Base-by-base conservation (phyloP, 2,797 vertebrate species). In the Anomalospiza imberbis region DNA sequence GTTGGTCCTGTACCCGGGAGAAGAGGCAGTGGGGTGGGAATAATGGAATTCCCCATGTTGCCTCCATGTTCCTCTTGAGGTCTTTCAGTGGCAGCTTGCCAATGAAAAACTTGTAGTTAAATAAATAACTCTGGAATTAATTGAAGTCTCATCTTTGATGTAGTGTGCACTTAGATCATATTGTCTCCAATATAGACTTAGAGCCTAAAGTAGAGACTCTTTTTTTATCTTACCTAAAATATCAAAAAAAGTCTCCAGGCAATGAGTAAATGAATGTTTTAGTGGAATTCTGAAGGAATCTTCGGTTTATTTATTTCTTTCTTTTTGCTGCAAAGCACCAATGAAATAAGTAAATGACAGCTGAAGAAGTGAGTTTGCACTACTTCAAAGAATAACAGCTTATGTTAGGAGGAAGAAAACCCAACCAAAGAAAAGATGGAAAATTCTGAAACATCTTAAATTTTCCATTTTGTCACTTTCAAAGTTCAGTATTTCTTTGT, bases 21-120 rank as follows among this genome's bases (percentile, higher is more conserved):
- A 91, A 51, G 54, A 76, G 45, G 31, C 18, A 67, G 50, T 5
- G 57, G 25, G 61, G n/a, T 72, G 57, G 61, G 50, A 96, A 72
- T 83, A 68, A 53, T 78, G 91, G 91, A 93, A 95, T 95, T 96
- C 54, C 65, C 72, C 81, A 77, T 2, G 2, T 51, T 88, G 68
- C 44, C 54, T 85, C 57, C 61, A 9, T 50, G 57, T 42, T 91
- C 84, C 47, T 87, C 62, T 91, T 40, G 81, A 93, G 75, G 47
- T 80, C 54, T 62, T 88, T 77, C 68, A 44, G 50, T 22, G 8
- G 26, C 60, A 65, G 66, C 11, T 81, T 61, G 78, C 78, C 75
- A 85, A 7, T n/a, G 54, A 84, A 83, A 89, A 92, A 71, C 54
- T 31, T 70, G 17, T n/a, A 31, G 87, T 94, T 89, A 77, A 80